Percentiles rank a stretch among this genome's conserved stretches.
phyloP scores from a whole-genome alignment of 1,140 invertebrate species.

The Rhizoglyphus robini region DNA sequence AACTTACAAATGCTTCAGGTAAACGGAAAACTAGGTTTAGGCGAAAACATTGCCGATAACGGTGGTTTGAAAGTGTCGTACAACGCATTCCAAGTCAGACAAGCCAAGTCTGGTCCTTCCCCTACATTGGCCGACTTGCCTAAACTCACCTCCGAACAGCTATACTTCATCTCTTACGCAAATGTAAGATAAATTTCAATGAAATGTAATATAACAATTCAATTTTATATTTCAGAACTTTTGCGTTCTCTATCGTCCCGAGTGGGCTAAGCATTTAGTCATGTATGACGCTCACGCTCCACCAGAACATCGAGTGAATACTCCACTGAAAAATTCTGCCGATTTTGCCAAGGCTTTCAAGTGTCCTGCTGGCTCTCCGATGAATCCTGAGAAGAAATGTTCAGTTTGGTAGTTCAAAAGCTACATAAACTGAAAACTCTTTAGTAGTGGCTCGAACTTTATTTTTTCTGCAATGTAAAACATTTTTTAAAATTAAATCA shows the following conservation, averaged over 20 bases:
- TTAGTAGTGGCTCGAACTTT: too few species aligned
- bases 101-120: conserved; percentile 4
- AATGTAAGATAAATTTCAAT: too few species aligned
- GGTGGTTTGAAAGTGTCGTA: conserved; percentile 45
- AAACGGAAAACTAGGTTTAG: conserved; percentile 17
- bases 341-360: conserved; percentile 42
- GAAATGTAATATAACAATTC: too few species aligned
- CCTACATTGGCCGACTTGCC: conserved; percentile 17
- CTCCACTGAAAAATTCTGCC: conserved; percentile 44
- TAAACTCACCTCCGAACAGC: conserved; percentile 22
- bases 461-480: too few species aligned
- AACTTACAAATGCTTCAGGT: conserved; percentile 30
- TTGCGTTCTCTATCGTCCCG: conserved; percentile 27
- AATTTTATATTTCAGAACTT: too few species aligned
- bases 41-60: conserved; percentile 33
- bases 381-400: conserved; percentile 47
- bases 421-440: too few species aligned
- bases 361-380: conserved; percentile 38
- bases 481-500: too few species aligned
- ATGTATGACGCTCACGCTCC: conserved; percentile 27
- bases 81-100: conserved; percentile 23
- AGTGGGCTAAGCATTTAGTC: conserved; percentile 26
- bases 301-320: conserved; percentile 36
- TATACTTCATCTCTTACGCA: conserved; percentile 27
- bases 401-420: conserved; percentile 44